Conservation (phyloP, 2,797 vertebrate species). For the Gallirallus australis region DNA sequence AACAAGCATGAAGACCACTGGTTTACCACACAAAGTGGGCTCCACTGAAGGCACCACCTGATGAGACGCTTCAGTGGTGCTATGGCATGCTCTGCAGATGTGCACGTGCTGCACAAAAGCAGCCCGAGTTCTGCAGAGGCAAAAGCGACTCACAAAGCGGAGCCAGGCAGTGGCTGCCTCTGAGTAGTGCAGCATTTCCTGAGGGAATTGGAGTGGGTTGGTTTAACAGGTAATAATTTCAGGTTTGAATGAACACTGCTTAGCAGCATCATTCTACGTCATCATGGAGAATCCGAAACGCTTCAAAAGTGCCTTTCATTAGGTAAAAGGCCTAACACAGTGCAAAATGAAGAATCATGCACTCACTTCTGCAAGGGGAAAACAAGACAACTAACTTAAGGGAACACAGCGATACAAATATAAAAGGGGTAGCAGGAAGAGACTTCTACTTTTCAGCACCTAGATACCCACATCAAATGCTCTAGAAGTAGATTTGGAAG, state of each 20-base stretch:
- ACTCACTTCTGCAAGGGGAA: not conserved
- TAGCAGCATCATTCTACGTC: not conserved
- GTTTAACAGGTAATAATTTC: not conserved
- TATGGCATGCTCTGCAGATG: not conserved
- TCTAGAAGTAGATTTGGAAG: not conserved
- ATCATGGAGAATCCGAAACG: not conserved
- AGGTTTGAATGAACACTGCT: not conserved
- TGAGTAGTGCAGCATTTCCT: not conserved
- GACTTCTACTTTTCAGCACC: conserved; percentile 13
- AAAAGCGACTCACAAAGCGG: not conserved
- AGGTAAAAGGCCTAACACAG: not conserved
- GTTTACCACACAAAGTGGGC: not conserved
- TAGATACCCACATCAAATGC: conserved; percentile 13
- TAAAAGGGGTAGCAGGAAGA: not conserved
- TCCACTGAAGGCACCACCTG: not conserved
- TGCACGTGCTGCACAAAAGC: not conserved
- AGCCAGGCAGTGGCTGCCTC: not conserved
- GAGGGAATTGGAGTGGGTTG: not conserved
- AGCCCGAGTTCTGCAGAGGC: not conserved
- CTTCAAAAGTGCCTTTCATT: not conserved
- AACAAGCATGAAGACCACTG: not conserved
- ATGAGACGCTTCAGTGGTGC: not conserved
- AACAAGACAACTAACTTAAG: not conserved
- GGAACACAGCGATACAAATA: not conserved
- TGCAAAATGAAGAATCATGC: not conserved